These are phyloP conservation scores for Venturia canescens DNA, from an alignment of 1,140 invertebrate genomes.

Conservation along the genomic window DNA sequence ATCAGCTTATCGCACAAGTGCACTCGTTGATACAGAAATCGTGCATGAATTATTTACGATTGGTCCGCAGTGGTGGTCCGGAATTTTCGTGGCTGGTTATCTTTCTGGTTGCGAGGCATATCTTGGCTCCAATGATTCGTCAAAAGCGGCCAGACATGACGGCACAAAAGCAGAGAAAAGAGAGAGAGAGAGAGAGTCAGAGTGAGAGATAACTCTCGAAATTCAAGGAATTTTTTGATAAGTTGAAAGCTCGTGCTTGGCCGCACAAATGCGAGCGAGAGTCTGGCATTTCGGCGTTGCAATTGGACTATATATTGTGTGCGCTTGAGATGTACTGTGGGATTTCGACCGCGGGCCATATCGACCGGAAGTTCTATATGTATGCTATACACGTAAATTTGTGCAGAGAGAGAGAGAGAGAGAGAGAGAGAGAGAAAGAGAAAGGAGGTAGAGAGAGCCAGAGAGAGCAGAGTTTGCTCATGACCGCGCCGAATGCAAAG, in stretches of 20 bases:
- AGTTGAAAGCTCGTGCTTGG: conserved; percentile 23
- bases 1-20: conserved; percentile 14
- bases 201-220: conserved; percentile 19
- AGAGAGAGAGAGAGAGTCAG: background rate
- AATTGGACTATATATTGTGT: background rate
- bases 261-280: background rate
- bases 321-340: conserved; percentile 9
- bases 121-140: background rate
- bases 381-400: background rate
- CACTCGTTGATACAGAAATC: conserved; percentile 35
- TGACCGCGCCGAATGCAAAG: conserved; percentile 47
- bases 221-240: conserved; percentile 46
- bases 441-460: too few relatives aligned
- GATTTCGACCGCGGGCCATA: conserved; percentile 35
- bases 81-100: conserved; percentile 33
- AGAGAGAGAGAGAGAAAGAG: too few relatives aligned
- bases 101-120: background rate
- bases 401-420: too few relatives aligned
- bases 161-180: background rate
- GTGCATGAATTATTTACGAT: conserved; percentile 39
- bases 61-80: background rate
- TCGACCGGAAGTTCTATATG: conserved; percentile 39
- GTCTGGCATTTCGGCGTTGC: conserved; percentile 29
- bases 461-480: conserved; percentile 35
- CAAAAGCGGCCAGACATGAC: background rate